Evolutionary conservation across 2,797 vertebrate species (phyloP).

Genomic region (Artibeus lituratus): DNA sequence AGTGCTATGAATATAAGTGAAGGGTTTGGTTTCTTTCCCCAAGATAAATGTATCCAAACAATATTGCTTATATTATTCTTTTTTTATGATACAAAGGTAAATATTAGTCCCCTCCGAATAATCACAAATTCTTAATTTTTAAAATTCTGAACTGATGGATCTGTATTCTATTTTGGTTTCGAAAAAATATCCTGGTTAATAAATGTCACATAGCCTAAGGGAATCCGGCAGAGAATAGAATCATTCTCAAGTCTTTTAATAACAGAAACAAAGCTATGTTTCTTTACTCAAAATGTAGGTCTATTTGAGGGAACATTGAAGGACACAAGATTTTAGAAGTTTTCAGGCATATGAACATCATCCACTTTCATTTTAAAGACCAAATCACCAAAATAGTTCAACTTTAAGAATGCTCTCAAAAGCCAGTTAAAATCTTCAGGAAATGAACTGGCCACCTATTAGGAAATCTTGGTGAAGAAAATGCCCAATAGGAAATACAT

Average conservation of each 20-base stretch:
- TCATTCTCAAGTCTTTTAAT: not conserved
- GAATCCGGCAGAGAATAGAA: not conserved
- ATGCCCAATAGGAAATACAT: not conserved
- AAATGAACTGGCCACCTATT: not conserved
- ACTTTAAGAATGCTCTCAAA: not conserved
- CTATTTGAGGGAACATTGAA: not conserved
- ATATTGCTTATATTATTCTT: not conserved
- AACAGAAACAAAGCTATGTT: conserved; percentile 5
- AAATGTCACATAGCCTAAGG: not conserved
- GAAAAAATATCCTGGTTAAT: not conserved
- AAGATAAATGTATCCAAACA: not conserved
- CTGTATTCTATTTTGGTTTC: not conserved
- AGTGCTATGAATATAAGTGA: not conserved
- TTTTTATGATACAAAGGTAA: not conserved
- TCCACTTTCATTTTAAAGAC: not conserved
- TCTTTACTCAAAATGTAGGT: conserved; percentile 28
- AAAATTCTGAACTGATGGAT: not conserved
- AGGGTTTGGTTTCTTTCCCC: not conserved
- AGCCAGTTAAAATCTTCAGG: not conserved
- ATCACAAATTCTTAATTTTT: conserved; percentile 1
- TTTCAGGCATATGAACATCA: not conserved
- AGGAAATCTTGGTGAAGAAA: not conserved
- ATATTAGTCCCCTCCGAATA: not conserved
- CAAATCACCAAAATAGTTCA: conserved; percentile 11
- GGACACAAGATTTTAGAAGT: not conserved